phyloP scores from a whole-genome alignment of 2,888 invertebrate species.

The Carabus problematicus region DNA sequence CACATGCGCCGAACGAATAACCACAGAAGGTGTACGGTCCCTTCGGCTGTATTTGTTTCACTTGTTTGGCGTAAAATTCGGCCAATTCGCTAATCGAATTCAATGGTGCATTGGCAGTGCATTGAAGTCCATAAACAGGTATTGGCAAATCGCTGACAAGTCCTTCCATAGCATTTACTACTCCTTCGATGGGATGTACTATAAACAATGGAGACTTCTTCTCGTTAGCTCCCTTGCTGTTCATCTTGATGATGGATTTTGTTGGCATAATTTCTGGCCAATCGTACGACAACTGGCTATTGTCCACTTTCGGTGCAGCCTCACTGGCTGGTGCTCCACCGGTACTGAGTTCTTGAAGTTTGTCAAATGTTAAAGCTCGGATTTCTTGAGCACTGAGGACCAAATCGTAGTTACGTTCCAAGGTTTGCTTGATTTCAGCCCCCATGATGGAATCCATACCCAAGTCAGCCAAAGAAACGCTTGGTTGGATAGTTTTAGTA shows the following conservation, averaged over 20 bases:
- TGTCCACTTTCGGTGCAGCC: constrained; percentile 55
- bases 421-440: constrained; percentile 96
- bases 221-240: constrained; percentile 62
- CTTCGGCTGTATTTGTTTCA: constrained; percentile 76
- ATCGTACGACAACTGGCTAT: constrained; percentile 64
- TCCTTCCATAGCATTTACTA: constrained; percentile 72
- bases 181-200: constrained; percentile 91
- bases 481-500: constrained; percentile 75
- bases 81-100: constrained; percentile 77
- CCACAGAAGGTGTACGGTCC: constrained; percentile 91
- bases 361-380: constrained; percentile 80
- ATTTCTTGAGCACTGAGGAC: constrained; percentile 92
- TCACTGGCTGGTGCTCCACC: constrained; percentile 46
- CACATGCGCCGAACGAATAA: constrained; percentile 94
- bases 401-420: constrained; percentile 92
- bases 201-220: constrained; percentile 68
- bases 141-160: constrained; percentile 76
- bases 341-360: constrained; percentile 68
- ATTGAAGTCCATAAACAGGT: constrained; percentile 90
- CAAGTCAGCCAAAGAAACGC: constrained; percentile 86
- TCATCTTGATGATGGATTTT: constrained; percentile 72
- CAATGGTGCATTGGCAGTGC: constrained; percentile 78
- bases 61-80: constrained; percentile 72
- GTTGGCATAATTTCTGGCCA: constrained; percentile 77
- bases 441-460: constrained; percentile 99